Conservation (phyloP, 2,888 invertebrate species). For the Anagyrus pseudococci region DNA sequence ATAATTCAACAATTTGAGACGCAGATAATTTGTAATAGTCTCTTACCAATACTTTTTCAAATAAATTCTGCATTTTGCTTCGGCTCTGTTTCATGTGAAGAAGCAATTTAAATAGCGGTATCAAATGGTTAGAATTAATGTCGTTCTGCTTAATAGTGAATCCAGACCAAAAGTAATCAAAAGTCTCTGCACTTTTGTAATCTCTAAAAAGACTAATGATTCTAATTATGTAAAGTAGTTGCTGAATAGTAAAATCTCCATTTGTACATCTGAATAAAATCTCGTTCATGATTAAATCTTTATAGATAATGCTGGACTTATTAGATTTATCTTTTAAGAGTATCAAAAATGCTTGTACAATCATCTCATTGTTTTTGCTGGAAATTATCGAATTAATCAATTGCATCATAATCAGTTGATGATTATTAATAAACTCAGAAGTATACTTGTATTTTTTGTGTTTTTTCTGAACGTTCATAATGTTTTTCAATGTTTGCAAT, state of each 20-base stretch:
- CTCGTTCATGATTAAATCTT: constrained; percentile 69
- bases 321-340: constrained; percentile 56
- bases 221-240: constrained; percentile 68
- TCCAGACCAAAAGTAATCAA: constrained; percentile 74
- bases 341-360: constrained; percentile 60
- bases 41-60: constrained; percentile 67
- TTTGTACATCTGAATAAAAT: constrained; percentile 69
- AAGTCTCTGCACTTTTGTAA: constrained; percentile 63
- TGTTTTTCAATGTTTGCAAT: constrained; percentile 60
- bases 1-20: constrained; percentile 63
- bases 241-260: constrained; percentile 66
- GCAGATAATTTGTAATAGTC: constrained; percentile 67
- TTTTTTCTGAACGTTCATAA: constrained; percentile 62
- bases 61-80: constrained; percentile 66
- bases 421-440: constrained; percentile 39
- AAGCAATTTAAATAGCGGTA: constrained; percentile 66
- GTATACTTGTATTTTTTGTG: constrained; percentile 21
- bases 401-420: constrained; percentile 59
- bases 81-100: constrained; percentile 69
- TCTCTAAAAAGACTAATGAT: constrained; percentile 65
- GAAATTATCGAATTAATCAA: constrained; percentile 62
- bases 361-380: constrained; percentile 56
- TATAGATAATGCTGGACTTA: constrained; percentile 50
- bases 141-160: constrained; percentile 64
- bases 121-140: constrained; percentile 68